phyloP scores from a whole-genome alignment of 2,797 vertebrate genomes.

The Sebastes nivosus region DNA sequence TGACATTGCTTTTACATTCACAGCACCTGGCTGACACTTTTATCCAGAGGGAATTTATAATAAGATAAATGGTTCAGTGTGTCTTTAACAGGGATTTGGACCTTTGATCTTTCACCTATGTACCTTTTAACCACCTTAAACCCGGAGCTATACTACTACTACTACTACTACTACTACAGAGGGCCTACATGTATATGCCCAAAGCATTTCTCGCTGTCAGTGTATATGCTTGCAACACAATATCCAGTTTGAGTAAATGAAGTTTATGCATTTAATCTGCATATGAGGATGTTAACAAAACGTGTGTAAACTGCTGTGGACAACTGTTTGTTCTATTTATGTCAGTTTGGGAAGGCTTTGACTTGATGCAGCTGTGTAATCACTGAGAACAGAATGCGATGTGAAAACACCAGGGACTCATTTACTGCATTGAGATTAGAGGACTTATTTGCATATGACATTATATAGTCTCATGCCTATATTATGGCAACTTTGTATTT shows the following conservation, averaged over 20 bases:
- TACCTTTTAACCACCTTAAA: not conserved
- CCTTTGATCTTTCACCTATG: slow-evolving; percentile 7
- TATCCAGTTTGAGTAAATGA: not conserved
- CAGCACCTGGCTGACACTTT: not conserved
- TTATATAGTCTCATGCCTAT: not conserved
- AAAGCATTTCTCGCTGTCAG: not conserved
- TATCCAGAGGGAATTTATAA: not conserved
- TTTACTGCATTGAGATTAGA: slow-evolving; percentile 35
- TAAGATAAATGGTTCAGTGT: slow-evolving; percentile 1
- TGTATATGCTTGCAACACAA: not conserved
- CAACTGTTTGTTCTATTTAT: not conserved
- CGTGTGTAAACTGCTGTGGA: not conserved
- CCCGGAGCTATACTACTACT: not conserved
- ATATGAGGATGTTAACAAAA: not conserved
- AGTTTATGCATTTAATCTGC: not conserved
- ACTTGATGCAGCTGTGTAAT: slow-evolving; percentile 20
- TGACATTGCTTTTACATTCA: not conserved
- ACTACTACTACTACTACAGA: not conserved
- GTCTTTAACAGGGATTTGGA: not conserved
- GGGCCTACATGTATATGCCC: not conserved
- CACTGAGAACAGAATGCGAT: slow-evolving; percentile 17
- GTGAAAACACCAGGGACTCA: slow-evolving; percentile 19
- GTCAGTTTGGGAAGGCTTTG: not conserved
- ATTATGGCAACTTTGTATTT: slow-evolving; percentile 11
- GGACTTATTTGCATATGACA: slow-evolving; percentile 14